Evolutionary conservation across 23 tunicate genomes (phyloP), one percentile per base, ranked within the genome.

Genomic region (Styela clava): DNA sequence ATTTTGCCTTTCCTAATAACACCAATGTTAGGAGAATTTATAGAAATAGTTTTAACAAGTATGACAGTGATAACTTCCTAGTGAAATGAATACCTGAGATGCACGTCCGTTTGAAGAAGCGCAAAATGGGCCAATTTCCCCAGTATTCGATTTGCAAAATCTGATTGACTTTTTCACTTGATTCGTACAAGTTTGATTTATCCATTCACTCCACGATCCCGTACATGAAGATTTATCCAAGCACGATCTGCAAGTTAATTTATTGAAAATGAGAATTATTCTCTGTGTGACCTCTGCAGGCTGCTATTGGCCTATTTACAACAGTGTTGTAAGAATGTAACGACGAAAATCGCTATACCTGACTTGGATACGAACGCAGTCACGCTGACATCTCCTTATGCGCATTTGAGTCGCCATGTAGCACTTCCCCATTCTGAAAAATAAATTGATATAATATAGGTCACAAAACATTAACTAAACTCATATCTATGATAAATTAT

Each of bases 41-140:
- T n/a, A n/a, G n/a, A n/a, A n/a, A n/a, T n/a, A n/a, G n/a, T n/a
- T n/a, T n/a, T n/a, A n/a, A n/a, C n/a, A n/a, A n/a, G n/a, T n/a
- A n/a, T n/a, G n/a, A n/a, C n/a, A n/a, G n/a, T n/a, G n/a, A n/a
- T n/a, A n/a, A n/a, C n/a, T n/a, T n/a, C n/a, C n/a, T n/a, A n/a
- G n/a, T n/a, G n/a, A n/a, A n/a, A n/a, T n/a, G n/a, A n/a, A 44
- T 67, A 67, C 71, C 71, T 67, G 32, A 67, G 19, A 67, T 27
- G 30, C 71, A 16, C 22, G 30, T 16, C 71, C 71, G 16, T 67
- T 27, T 18, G 71, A 67, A 22, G 32, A 18, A 25, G 16, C 12
- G 31, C 71, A 67, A 24, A 18, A 67, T 25, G 71, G 71, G 0
- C 71, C 71, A 67, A 67, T 67, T 16, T 18, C 24, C 30, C 71